Evolutionary conservation across 2,888 invertebrate genomes (phyloP).

Genomic region (Cephus runcator): DNA sequence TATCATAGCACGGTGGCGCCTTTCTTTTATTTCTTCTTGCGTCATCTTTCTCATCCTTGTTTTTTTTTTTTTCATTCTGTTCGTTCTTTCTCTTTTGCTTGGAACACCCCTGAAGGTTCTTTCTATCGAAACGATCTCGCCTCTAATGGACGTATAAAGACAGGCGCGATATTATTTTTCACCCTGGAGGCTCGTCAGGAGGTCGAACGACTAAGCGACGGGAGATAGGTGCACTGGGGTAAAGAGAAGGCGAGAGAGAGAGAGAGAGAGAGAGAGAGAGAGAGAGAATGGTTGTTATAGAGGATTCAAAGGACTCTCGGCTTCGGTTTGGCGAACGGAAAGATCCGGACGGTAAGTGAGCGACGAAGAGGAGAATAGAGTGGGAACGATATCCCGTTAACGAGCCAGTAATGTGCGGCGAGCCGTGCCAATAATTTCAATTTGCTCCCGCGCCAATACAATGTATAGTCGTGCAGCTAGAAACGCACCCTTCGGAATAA

Average conservation of each 20-base stretch:
- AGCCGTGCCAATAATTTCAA: conserved; percentile 50
- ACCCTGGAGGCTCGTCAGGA: neutral
- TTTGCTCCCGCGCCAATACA: conserved; percentile 21
- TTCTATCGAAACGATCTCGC: conserved; percentile 42
- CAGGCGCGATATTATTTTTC: conserved; percentile 1
- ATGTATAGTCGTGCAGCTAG: neutral
- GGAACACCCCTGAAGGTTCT: neutral
- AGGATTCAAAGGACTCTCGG: conserved; percentile 14
- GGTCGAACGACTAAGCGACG: neutral
- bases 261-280: neutral
- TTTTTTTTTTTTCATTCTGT: neutral
- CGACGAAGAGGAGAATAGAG: neutral
- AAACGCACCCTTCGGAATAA: neutral
- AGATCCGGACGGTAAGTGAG: conserved; percentile 1
- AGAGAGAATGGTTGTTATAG: neutral
- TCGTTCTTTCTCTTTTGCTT: neutral
- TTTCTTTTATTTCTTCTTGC: neutral
- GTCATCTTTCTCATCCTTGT: neutral
- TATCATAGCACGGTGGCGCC: neutral
- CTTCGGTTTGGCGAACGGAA: neutral
- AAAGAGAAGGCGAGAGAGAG: neutral
- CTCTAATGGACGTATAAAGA: conserved; percentile 13
- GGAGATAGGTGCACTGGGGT: conserved; percentile 1
- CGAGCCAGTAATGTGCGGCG: conserved; percentile 48
- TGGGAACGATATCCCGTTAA: conserved; percentile 42